phyloP scores from a whole-genome alignment of 2,113 vertebrate genomes.

The Eupsittula cactorum region DNA sequence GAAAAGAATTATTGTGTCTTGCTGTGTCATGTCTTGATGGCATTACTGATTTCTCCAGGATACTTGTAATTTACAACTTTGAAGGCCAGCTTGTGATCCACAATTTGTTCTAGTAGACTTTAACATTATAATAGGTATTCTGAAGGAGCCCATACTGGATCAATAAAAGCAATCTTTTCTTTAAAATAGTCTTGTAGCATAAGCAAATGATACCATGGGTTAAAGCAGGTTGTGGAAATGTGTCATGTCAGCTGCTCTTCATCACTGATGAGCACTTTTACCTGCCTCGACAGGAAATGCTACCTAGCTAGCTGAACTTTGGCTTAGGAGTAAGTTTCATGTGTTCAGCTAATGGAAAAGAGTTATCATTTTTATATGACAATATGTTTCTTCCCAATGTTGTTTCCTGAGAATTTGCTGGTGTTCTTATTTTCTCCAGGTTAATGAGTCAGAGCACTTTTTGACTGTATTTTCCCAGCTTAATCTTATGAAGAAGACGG shows the following conservation, averaged over 20 bases:
- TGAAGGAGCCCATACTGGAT: rapidly evolving
- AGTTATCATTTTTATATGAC: neutral
- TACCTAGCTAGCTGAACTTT: neutral
- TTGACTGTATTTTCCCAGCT: neutral
- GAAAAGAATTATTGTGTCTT: neutral
- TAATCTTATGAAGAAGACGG: neutral
- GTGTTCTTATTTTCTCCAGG: neutral
- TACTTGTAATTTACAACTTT: neutral
- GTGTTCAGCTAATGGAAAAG: neutral
- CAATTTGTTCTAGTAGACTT: neutral
- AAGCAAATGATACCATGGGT: neutral
- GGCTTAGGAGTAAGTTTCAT: neutral
- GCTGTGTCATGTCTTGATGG: neutral
- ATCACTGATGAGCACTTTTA: neutral
- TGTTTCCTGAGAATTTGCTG: neutral
- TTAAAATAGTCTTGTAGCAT: neutral
- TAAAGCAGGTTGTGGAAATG: neutral
- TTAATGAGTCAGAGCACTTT: neutral
- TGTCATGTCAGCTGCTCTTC: neutral
- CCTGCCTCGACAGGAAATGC: neutral
- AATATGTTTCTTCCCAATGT: neutral
- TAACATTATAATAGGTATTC: neutral
- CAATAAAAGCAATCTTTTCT: neutral
- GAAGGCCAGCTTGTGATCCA: neutral
- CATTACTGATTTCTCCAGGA: neutral